A percentile compares a stretch with the other conserved stretches of the same genome.
phyloP scores from a whole-genome alignment of 2,797 vertebrate genomes.

The Varecia variegata region DNA sequence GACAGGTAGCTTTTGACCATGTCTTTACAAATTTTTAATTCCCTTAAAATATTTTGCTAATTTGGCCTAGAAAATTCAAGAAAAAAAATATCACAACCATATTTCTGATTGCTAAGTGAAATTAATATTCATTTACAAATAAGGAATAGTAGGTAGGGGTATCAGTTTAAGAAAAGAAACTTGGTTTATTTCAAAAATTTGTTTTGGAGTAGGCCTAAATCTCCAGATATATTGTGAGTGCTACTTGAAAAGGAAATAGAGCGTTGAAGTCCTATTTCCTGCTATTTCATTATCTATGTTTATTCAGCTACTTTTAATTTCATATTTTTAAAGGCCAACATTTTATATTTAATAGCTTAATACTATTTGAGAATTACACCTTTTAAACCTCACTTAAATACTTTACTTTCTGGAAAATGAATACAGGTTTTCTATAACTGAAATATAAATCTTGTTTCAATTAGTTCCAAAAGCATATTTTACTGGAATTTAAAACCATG shows the following conservation, averaged over 20 bases:
- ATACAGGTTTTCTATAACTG: not conserved
- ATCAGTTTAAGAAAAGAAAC: not conserved
- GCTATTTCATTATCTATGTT: not conserved
- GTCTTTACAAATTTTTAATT: not conserved
- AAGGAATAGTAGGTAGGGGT: not conserved
- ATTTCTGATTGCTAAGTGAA: not conserved
- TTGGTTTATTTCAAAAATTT: not conserved
- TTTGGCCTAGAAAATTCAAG: not conserved
- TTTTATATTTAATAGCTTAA: constrained; percentile 10
- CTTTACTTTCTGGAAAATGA: constrained; percentile 35
- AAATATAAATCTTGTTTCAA: constrained; percentile 19
- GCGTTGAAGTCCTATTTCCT: not conserved
- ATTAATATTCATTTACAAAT: not conserved
- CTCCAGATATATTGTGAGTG: not conserved
- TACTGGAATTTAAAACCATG: not conserved
- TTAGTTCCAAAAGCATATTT: not conserved
- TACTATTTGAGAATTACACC: not conserved
- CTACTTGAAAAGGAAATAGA: not conserved
- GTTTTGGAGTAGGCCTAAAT: not conserved
- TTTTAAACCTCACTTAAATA: constrained; percentile 11
- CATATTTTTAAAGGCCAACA: not conserved
- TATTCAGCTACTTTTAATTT: not conserved
- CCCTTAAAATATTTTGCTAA: not conserved
- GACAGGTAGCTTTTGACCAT: not conserved
- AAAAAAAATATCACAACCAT: not conserved